Conservation (phyloP, 2,113 vertebrate species). For the Thalassoma bifasciatum region DNA sequence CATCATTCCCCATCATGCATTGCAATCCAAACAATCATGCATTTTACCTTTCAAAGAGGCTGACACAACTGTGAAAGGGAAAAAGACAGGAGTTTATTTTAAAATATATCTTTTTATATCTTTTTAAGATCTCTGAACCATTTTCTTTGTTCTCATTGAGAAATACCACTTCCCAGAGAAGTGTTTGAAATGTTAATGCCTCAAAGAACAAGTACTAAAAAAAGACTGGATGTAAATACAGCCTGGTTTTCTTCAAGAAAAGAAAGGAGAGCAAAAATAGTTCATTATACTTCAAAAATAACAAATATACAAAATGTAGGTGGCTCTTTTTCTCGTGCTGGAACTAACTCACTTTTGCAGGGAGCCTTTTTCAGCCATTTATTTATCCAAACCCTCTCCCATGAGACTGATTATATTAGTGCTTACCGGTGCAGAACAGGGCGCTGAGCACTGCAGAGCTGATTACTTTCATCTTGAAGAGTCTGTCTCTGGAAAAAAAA, state of each 20-base stretch:
- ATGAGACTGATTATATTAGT: slow-evolving; percentile 52
- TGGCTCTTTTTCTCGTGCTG: neutral
- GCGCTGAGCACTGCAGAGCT: slow-evolving; percentile 52
- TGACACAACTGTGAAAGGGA: slow-evolving; percentile 59
- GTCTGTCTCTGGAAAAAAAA: slow-evolving; percentile 36
- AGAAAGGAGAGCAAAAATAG: slow-evolving; percentile 8
- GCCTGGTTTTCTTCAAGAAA: neutral
- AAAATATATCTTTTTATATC: neutral
- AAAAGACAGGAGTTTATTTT: slow-evolving; percentile 21
- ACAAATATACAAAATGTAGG: neutral
- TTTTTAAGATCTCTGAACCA: slow-evolving; percentile 17
- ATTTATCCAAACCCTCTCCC: slow-evolving; percentile 39
- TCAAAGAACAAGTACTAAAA: slow-evolving; percentile 25
- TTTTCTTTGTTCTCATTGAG: slow-evolving; percentile 39
- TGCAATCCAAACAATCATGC: neutral
- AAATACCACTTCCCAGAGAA: neutral
- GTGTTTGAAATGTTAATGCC: slow-evolving; percentile 64
- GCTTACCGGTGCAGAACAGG: slow-evolving; percentile 78
- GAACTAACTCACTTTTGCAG: slow-evolving; percentile 29
- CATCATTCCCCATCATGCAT: too few species aligned
- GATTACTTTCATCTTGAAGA: slow-evolving; percentile 69
- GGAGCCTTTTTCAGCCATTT: slow-evolving; percentile 26
- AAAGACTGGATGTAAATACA: slow-evolving; percentile 6
- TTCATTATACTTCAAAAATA: neutral
- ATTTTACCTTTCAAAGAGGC: slow-evolving; percentile 69